Evolutionary conservation across 2,888 invertebrate genomes (phyloP).

Genomic region (Caenorhabditis virilis): DNA sequence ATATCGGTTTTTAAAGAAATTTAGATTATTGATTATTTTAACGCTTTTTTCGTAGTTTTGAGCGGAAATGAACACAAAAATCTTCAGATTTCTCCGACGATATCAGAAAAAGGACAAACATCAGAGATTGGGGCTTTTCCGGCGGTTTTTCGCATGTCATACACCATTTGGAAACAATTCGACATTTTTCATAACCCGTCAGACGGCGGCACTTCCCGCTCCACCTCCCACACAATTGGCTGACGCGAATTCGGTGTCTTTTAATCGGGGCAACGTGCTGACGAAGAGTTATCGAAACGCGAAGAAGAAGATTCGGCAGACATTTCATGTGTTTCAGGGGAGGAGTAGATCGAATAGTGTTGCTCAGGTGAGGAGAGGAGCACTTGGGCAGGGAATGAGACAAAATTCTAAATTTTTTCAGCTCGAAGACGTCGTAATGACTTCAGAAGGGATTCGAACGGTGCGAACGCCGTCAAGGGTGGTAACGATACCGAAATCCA

Average conservation of each 20-base stretch:
- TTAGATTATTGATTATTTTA: too few species aligned
- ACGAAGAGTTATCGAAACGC: constrained; percentile 24
- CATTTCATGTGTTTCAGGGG: constrained; percentile 18
- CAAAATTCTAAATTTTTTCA: constrained; percentile 2
- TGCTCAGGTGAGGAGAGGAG: background rate
- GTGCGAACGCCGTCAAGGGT: constrained; percentile 19
- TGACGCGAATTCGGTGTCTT: constrained; percentile 13
- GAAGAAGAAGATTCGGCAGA: constrained; percentile 28
- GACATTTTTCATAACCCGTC: constrained; percentile 25
- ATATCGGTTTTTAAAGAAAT: too few species aligned
- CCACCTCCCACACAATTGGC: constrained; percentile 8
- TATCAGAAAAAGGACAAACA: constrained; percentile 24
- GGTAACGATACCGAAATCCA: too few species aligned
- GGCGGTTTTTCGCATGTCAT: constrained; percentile 45
- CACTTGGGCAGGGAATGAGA: too few species aligned
- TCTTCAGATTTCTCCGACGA: constrained; percentile 36
- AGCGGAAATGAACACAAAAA: too few species aligned
- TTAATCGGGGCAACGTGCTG: constrained; percentile 23
- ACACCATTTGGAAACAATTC: constrained; percentile 23
- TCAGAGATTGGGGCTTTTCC: constrained; percentile 36
- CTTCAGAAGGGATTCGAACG: constrained; percentile 27
- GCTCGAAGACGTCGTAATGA: constrained; percentile 24
- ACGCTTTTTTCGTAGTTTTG: too few species aligned
- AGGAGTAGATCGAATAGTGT: constrained; percentile 17
- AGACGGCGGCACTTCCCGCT: background rate